Evolutionary conservation across 1,140 invertebrate species (phyloP).

Genomic region (Pogonognathellus flavescens): DNA sequence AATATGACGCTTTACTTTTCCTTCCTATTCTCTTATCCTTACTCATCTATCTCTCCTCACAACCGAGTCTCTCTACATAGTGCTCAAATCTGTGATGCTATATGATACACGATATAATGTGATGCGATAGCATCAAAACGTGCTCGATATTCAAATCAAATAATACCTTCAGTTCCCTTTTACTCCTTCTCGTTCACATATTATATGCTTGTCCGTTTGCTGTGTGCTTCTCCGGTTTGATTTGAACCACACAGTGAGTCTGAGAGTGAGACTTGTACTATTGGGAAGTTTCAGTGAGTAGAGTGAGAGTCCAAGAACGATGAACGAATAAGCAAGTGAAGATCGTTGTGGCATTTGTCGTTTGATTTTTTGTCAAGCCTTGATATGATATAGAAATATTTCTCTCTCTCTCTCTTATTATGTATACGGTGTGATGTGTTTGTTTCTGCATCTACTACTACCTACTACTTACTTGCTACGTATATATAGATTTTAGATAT

Average conservation of each 20-base stretch:
- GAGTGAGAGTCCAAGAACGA: constrained; percentile 30
- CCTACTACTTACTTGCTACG: background rate
- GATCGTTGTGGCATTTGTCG: constrained; percentile 31
- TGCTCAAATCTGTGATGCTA: constrained; percentile 32
- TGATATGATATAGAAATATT: background rate
- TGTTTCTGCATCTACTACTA: background rate
- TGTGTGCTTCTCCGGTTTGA: background rate
- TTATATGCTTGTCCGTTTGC: constrained; percentile 24
- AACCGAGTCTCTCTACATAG: background rate
- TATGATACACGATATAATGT: constrained; percentile 38
- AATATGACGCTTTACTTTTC: constrained; percentile 49
- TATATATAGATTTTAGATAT: too few species aligned
- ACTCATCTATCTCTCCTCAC: constrained; percentile 10
- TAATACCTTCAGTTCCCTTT: constrained; percentile 47
- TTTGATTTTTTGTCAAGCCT: background rate
- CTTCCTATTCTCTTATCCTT: constrained; percentile 6
- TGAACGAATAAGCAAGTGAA: constrained; percentile 50
- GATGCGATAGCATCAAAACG: constrained; percentile 50
- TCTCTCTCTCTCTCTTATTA: too few species aligned
- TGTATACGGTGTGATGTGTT: background rate
- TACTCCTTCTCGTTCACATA: background rate
- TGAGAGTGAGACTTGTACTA: background rate
- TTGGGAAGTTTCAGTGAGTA: too few species aligned
- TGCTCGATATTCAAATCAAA: constrained; percentile 57
- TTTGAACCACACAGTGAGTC: background rate